Evolutionary conservation across 1,140 invertebrate genomes (phyloP).

Genomic region (Nymphalis io): DNA sequence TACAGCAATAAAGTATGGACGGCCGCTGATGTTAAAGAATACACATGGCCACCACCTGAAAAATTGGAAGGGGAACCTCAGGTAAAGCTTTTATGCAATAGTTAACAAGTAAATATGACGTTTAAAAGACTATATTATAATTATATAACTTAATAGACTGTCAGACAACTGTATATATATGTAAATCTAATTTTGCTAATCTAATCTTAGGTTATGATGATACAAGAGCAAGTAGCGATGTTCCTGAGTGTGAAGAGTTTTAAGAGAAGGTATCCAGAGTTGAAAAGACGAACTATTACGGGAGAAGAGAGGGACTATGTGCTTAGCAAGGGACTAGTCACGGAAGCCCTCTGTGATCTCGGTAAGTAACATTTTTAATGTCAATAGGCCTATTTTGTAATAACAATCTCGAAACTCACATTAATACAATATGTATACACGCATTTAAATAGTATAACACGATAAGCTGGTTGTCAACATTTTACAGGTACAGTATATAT

Average conservation of each 20-base stretch:
- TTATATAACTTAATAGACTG: too few relatives aligned
- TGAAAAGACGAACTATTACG: conserved; percentile 91
- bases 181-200: too few relatives aligned
- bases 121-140: not conserved
- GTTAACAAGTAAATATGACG: not conserved
- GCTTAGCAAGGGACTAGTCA: conserved; percentile 90
- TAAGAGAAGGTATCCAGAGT: conserved; percentile 96
- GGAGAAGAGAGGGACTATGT: conserved; percentile 95
- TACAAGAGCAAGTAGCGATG: conserved; percentile 91
- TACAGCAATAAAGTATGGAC: conserved; percentile 85
- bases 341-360: conserved; percentile 95
- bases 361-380: conserved; percentile 73
- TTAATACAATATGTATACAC: too few relatives aligned
- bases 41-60: conserved; percentile 93
- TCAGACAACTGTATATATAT: too few relatives aligned
- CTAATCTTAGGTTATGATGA: conserved; percentile 79
- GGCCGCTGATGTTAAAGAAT: conserved; percentile 94
- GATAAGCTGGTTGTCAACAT: too few relatives aligned
- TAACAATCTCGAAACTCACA: too few relatives aligned
- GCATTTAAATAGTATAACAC: too few relatives aligned
- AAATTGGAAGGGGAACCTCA: conserved; percentile 64
- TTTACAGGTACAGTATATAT: too few relatives aligned
- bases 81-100: conserved; percentile 39
- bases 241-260: conserved; percentile 97
- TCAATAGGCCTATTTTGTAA: too few relatives aligned